phyloP scores from a whole-genome alignment of 2,113 vertebrate genomes.

The Echinops telfairi region DNA sequence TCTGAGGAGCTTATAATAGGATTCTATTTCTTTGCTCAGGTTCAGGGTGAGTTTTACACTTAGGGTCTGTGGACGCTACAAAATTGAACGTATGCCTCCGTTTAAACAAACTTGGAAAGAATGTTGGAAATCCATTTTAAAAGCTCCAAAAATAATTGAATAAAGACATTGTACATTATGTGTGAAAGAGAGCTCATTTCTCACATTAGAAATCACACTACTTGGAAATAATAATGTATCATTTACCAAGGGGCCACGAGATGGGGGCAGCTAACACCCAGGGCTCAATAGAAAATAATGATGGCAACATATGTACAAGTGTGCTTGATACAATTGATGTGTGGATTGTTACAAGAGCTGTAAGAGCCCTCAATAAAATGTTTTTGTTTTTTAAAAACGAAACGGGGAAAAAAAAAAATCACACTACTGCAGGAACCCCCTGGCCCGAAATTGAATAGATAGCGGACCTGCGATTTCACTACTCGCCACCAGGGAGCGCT shows the following conservation, averaged over 20 bases:
- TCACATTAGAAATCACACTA: not conserved
- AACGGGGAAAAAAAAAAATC: too few relatives aligned
- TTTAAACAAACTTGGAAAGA: not conserved
- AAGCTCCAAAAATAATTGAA: not conserved
- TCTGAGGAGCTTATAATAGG: too few relatives aligned
- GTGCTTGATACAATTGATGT: too few relatives aligned
- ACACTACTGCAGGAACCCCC: too few relatives aligned
- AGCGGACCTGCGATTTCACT: fast-evolving
- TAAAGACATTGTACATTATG: not conserved
- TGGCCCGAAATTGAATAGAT: not conserved
- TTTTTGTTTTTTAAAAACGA: too few relatives aligned
- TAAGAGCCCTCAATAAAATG: too few relatives aligned
- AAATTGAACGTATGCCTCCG: not conserved
- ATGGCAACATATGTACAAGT: too few relatives aligned
- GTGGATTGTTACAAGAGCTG: too few relatives aligned
- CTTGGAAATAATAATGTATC: too few relatives aligned
- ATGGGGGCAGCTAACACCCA: too few relatives aligned
- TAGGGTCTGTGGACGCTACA: not conserved
- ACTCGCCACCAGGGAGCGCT: not conserved
- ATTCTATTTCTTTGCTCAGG: not conserved
- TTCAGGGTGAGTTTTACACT: not conserved
- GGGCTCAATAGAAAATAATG: too few relatives aligned
- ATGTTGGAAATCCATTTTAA: not conserved
- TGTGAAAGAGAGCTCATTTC: not conserved
- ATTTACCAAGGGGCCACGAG: too few relatives aligned